Evolutionary conservation across 2,888 invertebrate genomes (phyloP).

Genomic region (Balanococcus diminutus): DNA sequence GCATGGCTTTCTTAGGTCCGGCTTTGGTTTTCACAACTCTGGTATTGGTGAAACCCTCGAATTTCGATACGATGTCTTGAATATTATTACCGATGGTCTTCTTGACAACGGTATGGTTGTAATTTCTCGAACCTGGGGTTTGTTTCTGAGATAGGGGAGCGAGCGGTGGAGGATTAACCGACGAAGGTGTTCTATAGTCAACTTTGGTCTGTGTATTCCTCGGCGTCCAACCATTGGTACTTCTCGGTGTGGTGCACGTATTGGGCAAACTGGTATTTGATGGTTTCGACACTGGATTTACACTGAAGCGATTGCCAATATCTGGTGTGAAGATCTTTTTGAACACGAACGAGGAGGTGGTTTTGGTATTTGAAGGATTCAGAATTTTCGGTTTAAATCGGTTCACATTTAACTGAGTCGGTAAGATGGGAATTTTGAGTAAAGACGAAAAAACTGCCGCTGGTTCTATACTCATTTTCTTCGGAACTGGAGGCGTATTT

Average conservation of each 20-base stretch:
- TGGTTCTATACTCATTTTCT: neutral
- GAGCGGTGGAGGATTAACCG: neutral
- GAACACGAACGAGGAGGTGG: neutral
- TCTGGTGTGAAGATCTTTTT: neutral
- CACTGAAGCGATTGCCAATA: too few species aligned
- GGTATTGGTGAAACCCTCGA: conserved; percentile 46
- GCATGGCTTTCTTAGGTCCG: conserved; percentile 41
- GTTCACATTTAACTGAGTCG: neutral
- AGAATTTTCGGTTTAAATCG: neutral
- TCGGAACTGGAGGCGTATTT: neutral
- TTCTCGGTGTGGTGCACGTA: neutral
- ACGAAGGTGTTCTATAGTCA: neutral
- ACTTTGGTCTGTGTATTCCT: too few species aligned
- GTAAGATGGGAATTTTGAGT: neutral
- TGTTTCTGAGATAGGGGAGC: neutral
- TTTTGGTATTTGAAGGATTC: neutral
- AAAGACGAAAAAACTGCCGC: neutral
- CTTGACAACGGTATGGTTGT: neutral
- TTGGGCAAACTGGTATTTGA: neutral
- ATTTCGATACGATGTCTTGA: neutral
- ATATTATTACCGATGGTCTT: neutral
- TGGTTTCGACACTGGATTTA: too few species aligned
- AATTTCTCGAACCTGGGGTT: neutral
- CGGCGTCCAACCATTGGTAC: neutral
- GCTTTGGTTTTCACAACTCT: conserved; percentile 43